These are phyloP conservation scores for Oxytorus armatus DNA, from an alignment of 2,888 invertebrate species.

Conservation along the genomic window DNA sequence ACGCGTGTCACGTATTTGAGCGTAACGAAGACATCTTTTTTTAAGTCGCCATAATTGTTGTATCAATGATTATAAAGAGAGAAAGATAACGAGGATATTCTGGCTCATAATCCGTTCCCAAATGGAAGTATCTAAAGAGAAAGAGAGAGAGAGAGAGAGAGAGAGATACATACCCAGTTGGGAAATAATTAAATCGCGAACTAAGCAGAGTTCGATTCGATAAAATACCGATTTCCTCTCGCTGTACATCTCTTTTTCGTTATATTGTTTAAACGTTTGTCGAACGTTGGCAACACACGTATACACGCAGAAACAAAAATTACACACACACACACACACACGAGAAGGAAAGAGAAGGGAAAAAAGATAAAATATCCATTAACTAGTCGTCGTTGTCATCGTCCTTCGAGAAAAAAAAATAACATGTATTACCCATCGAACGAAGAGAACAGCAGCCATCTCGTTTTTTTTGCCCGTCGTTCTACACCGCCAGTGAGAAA, in stretches of 20 bases:
- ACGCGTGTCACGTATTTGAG: neutral
- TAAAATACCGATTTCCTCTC: conserved; percentile 45
- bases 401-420: conserved; percentile 27
- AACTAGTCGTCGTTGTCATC: conserved; percentile 61
- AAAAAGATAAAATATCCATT: conserved; percentile 57
- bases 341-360: neutral
- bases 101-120: conserved; percentile 30
- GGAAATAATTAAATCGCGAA: conserved; percentile 14
- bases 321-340: conserved; percentile 5
- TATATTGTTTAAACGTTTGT: conserved; percentile 47
- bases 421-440: conserved; percentile 6
- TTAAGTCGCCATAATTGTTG: conserved; percentile 67
- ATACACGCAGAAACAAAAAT: no score
- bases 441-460: conserved; percentile 23
- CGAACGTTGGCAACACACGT: conserved; percentile 20
- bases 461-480: conserved; percentile 10
- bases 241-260: conserved; percentile 51
- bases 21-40: conserved; percentile 29
- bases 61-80: conserved; percentile 67
- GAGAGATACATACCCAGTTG: neutral
- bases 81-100: conserved; percentile 24
- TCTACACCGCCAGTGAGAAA: conserved; percentile 10
- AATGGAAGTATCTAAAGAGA: conserved; percentile 29
- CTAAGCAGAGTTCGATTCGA: conserved; percentile 19
- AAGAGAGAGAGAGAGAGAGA: neutral